Percentiles rank a stretch among this genome's conserved stretches.
phyloP scores from a whole-genome alignment of 2,113 vertebrate species.

The Alaudala cheleensis region DNA sequence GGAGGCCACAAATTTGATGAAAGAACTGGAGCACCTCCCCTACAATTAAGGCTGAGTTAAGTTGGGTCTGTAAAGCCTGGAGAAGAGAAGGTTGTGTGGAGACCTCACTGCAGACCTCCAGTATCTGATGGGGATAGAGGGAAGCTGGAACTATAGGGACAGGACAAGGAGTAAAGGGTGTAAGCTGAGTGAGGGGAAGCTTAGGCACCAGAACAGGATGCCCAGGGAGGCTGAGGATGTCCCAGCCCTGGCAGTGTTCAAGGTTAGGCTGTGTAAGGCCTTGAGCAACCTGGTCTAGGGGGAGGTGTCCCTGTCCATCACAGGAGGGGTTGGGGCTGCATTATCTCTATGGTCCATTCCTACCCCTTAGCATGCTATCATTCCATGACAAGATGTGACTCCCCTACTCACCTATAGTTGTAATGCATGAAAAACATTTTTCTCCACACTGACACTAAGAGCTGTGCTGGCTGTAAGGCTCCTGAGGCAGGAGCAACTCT shows the following conservation, averaged over 20 bases:
- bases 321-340: not conserved
- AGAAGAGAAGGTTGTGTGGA: not conserved
- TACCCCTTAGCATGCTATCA: not conserved
- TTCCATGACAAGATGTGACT: not conserved
- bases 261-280: not conserved
- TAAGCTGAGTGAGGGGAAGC: not conserved
- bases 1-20: not conserved
- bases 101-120: not conserved
- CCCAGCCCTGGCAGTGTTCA: not conserved
- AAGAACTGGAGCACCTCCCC: not conserved
- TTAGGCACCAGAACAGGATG: not conserved
- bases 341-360: too few relatives aligned
- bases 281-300: not conserved
- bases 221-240: not conserved
- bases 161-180: not conserved
- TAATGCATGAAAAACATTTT: not conserved
- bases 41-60: too few relatives aligned
- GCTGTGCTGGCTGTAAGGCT: not conserved
- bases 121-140: too few relatives aligned
- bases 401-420: not conserved
- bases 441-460: not conserved
- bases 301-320: accelerated
- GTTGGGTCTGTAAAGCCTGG: not conserved
- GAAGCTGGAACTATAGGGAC: not conserved
- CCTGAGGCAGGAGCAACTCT: not conserved